These are phyloP conservation scores for Arctia plantaginis DNA, from an alignment of 2,888 invertebrate genomes.

Conservation along the genomic window DNA sequence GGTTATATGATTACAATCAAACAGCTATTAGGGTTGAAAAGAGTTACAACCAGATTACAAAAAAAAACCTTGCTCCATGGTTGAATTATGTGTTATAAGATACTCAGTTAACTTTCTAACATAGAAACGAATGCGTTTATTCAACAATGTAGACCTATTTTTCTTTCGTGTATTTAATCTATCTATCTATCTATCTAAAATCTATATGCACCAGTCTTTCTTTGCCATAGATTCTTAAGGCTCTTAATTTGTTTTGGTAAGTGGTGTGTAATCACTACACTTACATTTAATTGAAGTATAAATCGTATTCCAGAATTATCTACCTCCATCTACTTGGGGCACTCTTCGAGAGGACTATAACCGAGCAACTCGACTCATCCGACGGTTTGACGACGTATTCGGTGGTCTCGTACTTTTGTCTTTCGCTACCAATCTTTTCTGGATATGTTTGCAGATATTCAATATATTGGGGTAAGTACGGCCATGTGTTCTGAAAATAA, in stretches of 20 bases:
- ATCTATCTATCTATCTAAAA: too few species aligned
- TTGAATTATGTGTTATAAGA: too few species aligned
- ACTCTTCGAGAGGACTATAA: constrained; percentile 89
- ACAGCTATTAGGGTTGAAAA: too few species aligned
- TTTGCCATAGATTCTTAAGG: not conserved
- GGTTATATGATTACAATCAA: too few species aligned
- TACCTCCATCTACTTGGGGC: constrained; percentile 55
- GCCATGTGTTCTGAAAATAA: not conserved
- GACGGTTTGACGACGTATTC: constrained; percentile 86
- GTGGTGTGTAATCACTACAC: not conserved
- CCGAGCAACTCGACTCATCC: constrained; percentile 85
- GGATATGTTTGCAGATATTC: constrained; percentile 89
- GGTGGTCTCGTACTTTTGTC: constrained; percentile 87
- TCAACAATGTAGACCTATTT: too few species aligned
- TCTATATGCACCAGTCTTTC: too few species aligned
- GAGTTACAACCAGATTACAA: too few species aligned
- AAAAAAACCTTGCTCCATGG: too few species aligned
- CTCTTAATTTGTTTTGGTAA: not conserved
- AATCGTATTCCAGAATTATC: constrained; percentile 53
- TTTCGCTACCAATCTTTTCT: constrained; percentile 89
- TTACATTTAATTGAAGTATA: not conserved
- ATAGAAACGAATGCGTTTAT: too few species aligned
- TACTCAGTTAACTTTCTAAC: too few species aligned
- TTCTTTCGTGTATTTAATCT: too few species aligned
- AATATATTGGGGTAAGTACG: constrained; percentile 86